Evolutionary conservation across 2,797 vertebrate species (phyloP), one percentile per base, ranked within the genome.

Genomic region (Sebastes minor): DNA sequence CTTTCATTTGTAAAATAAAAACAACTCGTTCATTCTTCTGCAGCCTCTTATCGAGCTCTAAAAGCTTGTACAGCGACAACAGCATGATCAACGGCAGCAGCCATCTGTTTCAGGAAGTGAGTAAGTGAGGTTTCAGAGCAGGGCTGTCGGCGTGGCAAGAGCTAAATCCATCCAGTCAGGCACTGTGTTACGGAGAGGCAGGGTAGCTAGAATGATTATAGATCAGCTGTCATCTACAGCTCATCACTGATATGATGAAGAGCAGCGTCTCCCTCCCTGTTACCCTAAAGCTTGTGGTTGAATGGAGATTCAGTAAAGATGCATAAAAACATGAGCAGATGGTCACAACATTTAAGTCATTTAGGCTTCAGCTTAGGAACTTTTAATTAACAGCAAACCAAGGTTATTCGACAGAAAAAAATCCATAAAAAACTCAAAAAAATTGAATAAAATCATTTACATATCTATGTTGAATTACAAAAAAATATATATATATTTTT

Each of bases 1-100:
- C 74, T 78, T 27, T 75, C 13, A 59, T 49, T 35, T 35, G 20
- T 80, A 80, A 83, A 81, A 80, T 55, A 53, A 81, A 68, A 84
- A 59, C 18, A 56, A 10, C 20, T 27, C 0, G 12, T 66, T 28
- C 4, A 33, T 16, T 85, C 20, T 22, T 38, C 67, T 60, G 64
- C 56, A 73, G 46, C 63, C 23, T 69, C 71, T 78, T 67, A 60
- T 79, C 62, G 71, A 27, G 4, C 49, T 27, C 62, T 65, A 35
- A 82, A 84, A 67, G 30, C 57, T 3, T 27, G 30, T 59, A 16
- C 35, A 27, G 18, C 12, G 32, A 70, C 75, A 68, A 63, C 73
- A 67, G 12, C 64, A 42, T 53, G 49, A 53, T 52, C 57, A 25
- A 20, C 8, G 38, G 11, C 68, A 68, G 59, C n/a, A 46, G 16